Evolutionary conservation across 2,888 invertebrate species (phyloP).

Genomic region (Lasioglossum pauxillum): DNA sequence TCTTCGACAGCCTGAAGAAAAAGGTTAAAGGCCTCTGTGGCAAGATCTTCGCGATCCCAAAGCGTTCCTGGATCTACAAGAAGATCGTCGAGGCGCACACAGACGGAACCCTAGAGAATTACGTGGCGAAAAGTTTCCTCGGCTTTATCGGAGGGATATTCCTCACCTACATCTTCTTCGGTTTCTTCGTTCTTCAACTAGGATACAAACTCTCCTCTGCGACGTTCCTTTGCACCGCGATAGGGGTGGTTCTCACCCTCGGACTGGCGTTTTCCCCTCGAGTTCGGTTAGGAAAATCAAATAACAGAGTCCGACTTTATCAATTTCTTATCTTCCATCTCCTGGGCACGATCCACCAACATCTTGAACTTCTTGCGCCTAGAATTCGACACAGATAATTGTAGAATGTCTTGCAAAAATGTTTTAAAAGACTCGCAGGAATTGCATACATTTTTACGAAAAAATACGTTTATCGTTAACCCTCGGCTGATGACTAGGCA

Average conservation of each 20-base stretch:
- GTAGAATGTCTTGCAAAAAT: background rate
- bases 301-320: background rate
- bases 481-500: background rate
- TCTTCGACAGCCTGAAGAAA: slow-evolving; percentile 82
- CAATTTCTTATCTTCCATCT: background rate
- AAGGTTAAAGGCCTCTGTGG: slow-evolving; percentile 83
- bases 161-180: slow-evolving; percentile 88
- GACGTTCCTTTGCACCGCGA: slow-evolving; percentile 87
- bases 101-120: slow-evolving; percentile 87
- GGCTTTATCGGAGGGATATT: slow-evolving; percentile 89
- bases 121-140: slow-evolving; percentile 87
- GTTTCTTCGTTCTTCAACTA: slow-evolving; percentile 89
- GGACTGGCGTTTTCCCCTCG: slow-evolving; percentile 88
- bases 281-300: slow-evolving; percentile 82
- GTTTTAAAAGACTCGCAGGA: background rate
- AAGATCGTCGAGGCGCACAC: slow-evolving; percentile 84
- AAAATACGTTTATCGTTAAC: background rate
- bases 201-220: slow-evolving; percentile 87
- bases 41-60: slow-evolving; percentile 74
- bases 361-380: background rate
- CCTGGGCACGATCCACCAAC: background rate
- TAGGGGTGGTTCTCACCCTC: slow-evolving; percentile 88
- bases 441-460: too few relatives aligned
- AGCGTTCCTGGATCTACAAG: slow-evolving; percentile 80
- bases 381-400: background rate